Percentiles rank a stretch among this genome's conserved stretches.
Conservation (phyloP, 2,888 invertebrate species). For the Drosophila colorata region DNA sequence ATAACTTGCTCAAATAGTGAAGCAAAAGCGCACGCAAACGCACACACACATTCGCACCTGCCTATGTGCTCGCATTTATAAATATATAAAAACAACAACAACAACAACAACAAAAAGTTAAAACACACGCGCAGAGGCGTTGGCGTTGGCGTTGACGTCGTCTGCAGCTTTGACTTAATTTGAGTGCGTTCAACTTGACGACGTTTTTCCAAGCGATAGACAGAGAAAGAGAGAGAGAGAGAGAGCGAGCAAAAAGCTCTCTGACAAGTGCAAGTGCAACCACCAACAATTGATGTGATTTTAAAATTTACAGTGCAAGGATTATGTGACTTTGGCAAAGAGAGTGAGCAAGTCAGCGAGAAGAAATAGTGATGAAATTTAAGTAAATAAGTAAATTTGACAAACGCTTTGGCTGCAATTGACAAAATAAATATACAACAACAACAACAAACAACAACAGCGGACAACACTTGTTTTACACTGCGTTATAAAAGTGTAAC, state of each 20-base stretch:
- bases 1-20: slow-evolving; percentile 27
- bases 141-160: slow-evolving; percentile 37
- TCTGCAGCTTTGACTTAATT: slow-evolving; percentile 85
- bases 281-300: slow-evolving; percentile 44
- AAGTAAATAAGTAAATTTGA: slow-evolving; percentile 35
- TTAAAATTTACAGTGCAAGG: slow-evolving; percentile 70
- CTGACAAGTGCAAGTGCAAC: slow-evolving; percentile 62
- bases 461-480: slow-evolving; percentile 46
- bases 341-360: slow-evolving; percentile 30
- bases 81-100: slow-evolving; percentile 49
- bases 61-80: slow-evolving; percentile 17
- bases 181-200: slow-evolving; percentile 84
- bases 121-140: slow-evolving; percentile 29
- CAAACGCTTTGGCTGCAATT: slow-evolving; percentile 42
- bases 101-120: slow-evolving; percentile 8
- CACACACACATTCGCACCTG: slow-evolving; percentile 1
- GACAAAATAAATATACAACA: slow-evolving; percentile 17
- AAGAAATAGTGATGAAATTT: slow-evolving; percentile 32
- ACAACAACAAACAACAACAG: slow-evolving; percentile 22
- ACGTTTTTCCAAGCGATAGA: slow-evolving; percentile 52
- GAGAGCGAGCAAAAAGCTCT: slow-evolving; percentile 45
- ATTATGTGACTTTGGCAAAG: slow-evolving; percentile 74
- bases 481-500: slow-evolving; percentile 64
- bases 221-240: slow-evolving; percentile 24
- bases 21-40: not conserved